A percentile compares a stretch with the other conserved stretches of the same genome.
These are phyloP conservation scores for Amphiura filiformis DNA, from an alignment of 35 echinoderm and acorn worm genomes.

Conservation along the genomic window DNA sequence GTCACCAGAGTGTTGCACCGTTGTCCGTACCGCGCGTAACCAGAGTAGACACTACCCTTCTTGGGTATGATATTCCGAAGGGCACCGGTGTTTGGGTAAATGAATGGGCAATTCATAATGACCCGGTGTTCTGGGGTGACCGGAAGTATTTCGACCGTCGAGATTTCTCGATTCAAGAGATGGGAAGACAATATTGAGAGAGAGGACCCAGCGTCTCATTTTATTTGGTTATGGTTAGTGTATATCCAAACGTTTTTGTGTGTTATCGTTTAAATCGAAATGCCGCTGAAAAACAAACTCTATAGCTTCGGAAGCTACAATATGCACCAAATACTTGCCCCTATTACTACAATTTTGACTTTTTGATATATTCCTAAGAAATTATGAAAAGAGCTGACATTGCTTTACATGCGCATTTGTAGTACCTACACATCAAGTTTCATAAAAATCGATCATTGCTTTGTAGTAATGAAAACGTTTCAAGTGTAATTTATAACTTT, in stretches of 20 bases:
- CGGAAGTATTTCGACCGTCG: constrained; percentile 73
- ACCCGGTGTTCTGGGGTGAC: constrained; percentile 59
- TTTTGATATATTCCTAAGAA: no score
- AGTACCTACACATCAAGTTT: no score
- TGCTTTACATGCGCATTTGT: no score
- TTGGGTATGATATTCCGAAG: constrained; percentile 53
- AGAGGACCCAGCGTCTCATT: not conserved
- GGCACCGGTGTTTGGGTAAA: constrained; percentile 55
- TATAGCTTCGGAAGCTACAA: not conserved
- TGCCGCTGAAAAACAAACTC: not conserved
- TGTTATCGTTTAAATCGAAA: not conserved
- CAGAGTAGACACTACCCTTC: not conserved
- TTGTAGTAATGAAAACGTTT: no score
- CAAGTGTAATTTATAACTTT: no score
- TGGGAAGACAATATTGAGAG: constrained; percentile 9
- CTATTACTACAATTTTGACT: no score
- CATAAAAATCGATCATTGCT: no score
- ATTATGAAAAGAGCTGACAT: no score
- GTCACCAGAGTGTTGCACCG: constrained; percentile 25
- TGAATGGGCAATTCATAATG: constrained; percentile 66
- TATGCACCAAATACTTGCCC: not conserved
- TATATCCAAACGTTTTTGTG: not conserved
- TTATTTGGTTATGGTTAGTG: not conserved
- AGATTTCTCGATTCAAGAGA: constrained; percentile 72
- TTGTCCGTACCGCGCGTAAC: constrained; percentile 4